phyloP scores from a whole-genome alignment of 2,888 invertebrate species.

The Panzeria rudis region DNA sequence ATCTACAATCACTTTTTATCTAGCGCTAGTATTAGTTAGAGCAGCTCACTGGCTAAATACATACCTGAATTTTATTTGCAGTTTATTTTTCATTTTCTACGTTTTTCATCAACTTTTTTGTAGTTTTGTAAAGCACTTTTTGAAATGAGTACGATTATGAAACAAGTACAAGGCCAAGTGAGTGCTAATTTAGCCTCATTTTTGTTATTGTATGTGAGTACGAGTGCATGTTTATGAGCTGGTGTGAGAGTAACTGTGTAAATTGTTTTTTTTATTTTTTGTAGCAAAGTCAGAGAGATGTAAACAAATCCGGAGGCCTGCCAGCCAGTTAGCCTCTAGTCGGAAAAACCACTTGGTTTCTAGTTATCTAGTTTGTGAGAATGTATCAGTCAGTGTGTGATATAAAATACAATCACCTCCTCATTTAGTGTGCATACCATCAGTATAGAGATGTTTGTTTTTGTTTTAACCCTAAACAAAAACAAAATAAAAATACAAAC shows the following conservation, averaged over 20 bases:
- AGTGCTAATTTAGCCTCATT: slow-evolving; percentile 71
- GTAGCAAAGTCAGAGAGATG: slow-evolving; percentile 59
- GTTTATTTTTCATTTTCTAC: slow-evolving; percentile 1
- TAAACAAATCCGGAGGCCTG: slow-evolving; percentile 68
- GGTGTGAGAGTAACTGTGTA: slow-evolving; percentile 13
- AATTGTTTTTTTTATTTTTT: neutral
- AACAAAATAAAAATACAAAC: slow-evolving; percentile 13
- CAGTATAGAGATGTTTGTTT: slow-evolving; percentile 11
- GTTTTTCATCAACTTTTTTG: neutral
- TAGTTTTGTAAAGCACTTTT: slow-evolving; percentile 43
- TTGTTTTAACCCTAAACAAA: neutral
- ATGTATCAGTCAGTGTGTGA: neutral
- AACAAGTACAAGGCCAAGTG: slow-evolving; percentile 72
- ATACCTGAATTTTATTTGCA: slow-evolving; percentile 20
- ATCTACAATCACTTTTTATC: too few relatives aligned
- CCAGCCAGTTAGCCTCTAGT: slow-evolving; percentile 32
- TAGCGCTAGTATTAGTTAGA: too few relatives aligned
- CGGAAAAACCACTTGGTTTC: slow-evolving; percentile 59
- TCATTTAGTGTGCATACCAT: slow-evolving; percentile 53
- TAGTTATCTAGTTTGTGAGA: slow-evolving; percentile 1
- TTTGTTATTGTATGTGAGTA: slow-evolving; percentile 10
- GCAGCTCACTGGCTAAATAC: slow-evolving; percentile 26
- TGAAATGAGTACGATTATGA: slow-evolving; percentile 61
- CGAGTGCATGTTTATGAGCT: neutral
- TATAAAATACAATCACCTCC: slow-evolving; percentile 32